phyloP scores from a whole-genome alignment of 1,140 invertebrate species.

The Aporrectodea caliginosa region DNA sequence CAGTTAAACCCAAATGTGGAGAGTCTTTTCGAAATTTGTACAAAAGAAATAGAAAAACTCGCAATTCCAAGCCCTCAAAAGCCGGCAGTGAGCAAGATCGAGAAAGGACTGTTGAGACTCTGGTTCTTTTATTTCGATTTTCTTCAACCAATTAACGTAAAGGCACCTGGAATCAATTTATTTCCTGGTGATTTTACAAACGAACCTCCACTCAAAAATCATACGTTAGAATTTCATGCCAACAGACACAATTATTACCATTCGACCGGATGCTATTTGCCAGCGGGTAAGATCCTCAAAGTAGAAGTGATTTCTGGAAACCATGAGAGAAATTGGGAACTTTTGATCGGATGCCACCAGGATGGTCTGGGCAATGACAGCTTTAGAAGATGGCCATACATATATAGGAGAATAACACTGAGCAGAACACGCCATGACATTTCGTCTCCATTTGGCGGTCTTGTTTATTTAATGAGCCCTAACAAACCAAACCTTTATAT shows the following conservation, averaged over 20 bases:
- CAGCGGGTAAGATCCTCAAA: no score
- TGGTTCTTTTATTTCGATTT: no score
- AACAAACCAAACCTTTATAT: background rate
- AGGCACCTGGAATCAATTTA: no score
- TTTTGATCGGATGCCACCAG: background rate
- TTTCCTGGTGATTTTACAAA: constrained; percentile 17
- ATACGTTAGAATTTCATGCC: constrained; percentile 10
- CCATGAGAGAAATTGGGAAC: background rate
- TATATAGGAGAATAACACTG: background rate
- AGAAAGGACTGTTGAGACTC: background rate
- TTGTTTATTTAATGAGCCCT: constrained; percentile 21
- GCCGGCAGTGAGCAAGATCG: background rate
- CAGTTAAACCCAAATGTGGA: background rate
- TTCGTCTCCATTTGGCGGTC: no score
- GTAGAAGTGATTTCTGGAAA: no score
- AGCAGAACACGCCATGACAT: constrained; percentile 8
- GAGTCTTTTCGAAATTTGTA: background rate
- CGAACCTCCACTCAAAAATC: background rate
- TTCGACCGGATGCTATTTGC: no score
- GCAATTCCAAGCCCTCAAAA: background rate
- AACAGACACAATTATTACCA: background rate
- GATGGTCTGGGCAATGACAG: background rate
- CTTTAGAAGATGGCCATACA: background rate
- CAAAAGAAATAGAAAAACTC: background rate
- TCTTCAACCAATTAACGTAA: no score